Conservation (phyloP, 2,797 vertebrate species). For the Hydrophis major region DNA sequence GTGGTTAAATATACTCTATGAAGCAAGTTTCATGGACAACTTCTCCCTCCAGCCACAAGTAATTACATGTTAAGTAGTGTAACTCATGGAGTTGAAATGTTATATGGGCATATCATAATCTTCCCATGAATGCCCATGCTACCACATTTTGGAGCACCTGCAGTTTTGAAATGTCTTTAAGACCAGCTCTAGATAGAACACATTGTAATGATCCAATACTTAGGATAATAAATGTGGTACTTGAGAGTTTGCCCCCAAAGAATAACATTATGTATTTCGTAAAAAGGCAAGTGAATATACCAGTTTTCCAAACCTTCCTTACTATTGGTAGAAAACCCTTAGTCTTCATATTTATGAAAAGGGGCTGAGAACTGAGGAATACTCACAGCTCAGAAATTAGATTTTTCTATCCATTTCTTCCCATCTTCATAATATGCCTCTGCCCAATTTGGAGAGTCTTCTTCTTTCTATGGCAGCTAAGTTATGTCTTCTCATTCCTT, state of each 20-base stretch:
- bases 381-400: neutral
- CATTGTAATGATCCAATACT: neutral
- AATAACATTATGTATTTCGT: neutral
- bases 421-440: neutral
- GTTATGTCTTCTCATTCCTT: neutral
- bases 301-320: neutral
- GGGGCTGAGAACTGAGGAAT: neutral
- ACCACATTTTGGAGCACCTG: neutral
- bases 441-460: neutral
- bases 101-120: neutral
- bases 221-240: neutral
- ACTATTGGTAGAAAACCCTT: neutral
- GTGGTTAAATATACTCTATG: neutral
- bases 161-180: neutral
- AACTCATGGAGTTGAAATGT: neutral
- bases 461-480: neutral
- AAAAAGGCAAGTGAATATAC: neutral
- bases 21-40: neutral
- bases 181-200: neutral
- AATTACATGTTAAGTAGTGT: neutral
- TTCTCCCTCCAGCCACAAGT: neutral
- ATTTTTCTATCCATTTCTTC: neutral
- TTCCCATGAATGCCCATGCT: neutral
- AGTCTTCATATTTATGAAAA: neutral
- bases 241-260: neutral